Evolutionary conservation across 2,888 invertebrate genomes (phyloP), one percentile per base, ranked within the genome.

Genomic region (Epinotia bilunana): DNA sequence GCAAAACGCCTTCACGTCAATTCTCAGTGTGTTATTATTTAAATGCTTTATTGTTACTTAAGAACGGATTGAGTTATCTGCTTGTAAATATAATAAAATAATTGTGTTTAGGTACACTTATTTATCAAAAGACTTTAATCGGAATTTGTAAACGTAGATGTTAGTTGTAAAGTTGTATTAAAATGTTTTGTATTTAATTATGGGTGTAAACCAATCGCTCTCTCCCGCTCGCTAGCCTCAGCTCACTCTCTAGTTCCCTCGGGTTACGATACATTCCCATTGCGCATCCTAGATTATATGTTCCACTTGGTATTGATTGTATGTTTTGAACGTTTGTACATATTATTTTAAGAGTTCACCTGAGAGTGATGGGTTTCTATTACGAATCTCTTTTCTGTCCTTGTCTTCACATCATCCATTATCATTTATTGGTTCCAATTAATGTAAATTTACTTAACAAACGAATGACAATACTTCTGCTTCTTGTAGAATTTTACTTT

Each of bases 21-120:
- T 92, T 94, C 93, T 94, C 93, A 93, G 93, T 93, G 93, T 93
- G 93, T 93, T 92, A 93, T 92, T 90, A 93, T 93, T 93, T 93
- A 93, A 91, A 92, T 88, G 93, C 93, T 94, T 93, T 88, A 92
- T 83, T 90, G 86, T 90, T 90, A 84, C 83, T 86, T 88, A 90
- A 91, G 92, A 91, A 90, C 86, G 88, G 86, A 90, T 91, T 89
- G 88, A 90, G 91, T 92, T 93, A 91, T 91, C 86, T 90, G 94
- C 93, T 93, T 94, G 94, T 94, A 94, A 92, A 94, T 94, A 94
- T 92, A 90, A 89, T 90, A 88, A 88, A 88, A 87, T 80, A 80
- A 83, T 89, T 89, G 89, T 92, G 91, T 93, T 92, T 92, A 53
- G 53, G 53, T 53, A 92, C 91, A 93, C 93, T 94, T 94, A 94